Base-by-base conservation (phyloP, 2,113 vertebrate genomes). In the Antigone vipio region DNA sequence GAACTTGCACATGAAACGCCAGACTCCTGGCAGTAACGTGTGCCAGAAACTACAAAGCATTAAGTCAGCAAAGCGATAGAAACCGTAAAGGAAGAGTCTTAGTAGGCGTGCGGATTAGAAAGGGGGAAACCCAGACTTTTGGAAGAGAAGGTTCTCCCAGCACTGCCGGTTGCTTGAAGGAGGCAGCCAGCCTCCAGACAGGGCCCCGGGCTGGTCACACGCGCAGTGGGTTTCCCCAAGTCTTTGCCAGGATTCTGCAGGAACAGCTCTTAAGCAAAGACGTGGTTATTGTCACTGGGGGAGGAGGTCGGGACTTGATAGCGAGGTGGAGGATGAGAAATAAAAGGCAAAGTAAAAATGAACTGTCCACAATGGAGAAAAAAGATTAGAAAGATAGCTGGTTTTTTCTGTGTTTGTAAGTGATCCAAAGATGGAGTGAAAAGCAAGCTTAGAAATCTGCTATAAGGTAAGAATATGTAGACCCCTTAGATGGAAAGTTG, bases 161-260 rank as follows among this genome's bases (percentile, higher is more conserved):
- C 60, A 8, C 40, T 21, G 68, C 22, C 34, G 4, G 30, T 12
- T 73, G 6, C 14, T 40, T 8, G 59, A 23, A 30, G 45, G 50
- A 47, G 47, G 22, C 71, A n/a, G 53, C 7, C 50, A 52, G 72
- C n/a, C 60, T 23, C 1, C 16, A 14, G 85, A 45, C 59, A 29
- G 55, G 59, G 45, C 60, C 68, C 60, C 68, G 67, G 29, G 4
- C 45, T 63, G 52, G 3, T 67, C 2, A 0, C 8, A 6, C 0
- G 1, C 63, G 44, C 66, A 12, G 56, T 30, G 83, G 42, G 18
- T 4, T 82, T 75, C 38, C 21, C 29, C 24, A 71, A 32, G 21
- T 5, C 75, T 63, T 40, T n/a, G 56, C 17, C 55, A 23, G 13
- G 40, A n/a, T 29, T 68, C 50, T 50, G 71, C 22, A 7, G 3